A percentile compares a stretch with the other conserved stretches of the same genome.
These are phyloP conservation scores for Synodontis membranacea DNA, from an alignment of 2,113 vertebrate species.

Conservation along the genomic window DNA sequence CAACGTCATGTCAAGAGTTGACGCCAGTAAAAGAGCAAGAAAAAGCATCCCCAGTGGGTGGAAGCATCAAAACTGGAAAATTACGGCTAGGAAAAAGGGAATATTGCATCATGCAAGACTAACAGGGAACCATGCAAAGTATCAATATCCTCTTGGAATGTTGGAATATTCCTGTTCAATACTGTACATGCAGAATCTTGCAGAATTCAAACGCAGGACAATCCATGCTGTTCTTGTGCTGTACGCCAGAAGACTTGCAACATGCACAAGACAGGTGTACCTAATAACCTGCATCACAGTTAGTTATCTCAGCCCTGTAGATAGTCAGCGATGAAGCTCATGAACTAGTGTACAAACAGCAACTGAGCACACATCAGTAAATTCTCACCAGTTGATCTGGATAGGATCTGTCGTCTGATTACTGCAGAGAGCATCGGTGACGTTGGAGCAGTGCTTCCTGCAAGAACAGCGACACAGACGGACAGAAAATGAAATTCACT, in stretches of 20 bases:
- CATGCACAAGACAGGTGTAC: background rate
- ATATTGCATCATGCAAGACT: background rate
- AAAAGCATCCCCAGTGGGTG: background rate
- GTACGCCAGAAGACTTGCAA: background rate
- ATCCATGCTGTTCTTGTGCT: background rate
- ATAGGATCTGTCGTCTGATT: constrained; percentile 48
- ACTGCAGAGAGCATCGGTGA: constrained; percentile 43
- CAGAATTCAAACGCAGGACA: background rate
- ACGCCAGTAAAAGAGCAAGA: background rate
- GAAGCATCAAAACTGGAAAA: background rate
- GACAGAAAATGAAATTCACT: background rate
- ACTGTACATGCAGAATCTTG: background rate
- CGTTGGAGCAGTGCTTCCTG: constrained; percentile 48
- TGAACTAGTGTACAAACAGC: background rate
- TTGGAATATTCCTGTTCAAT: background rate
- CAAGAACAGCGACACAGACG: constrained; percentile 3
- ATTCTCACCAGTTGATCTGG: constrained; percentile 70
- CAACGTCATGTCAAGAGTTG: background rate
- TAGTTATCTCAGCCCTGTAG: background rate
- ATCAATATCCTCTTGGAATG: background rate
- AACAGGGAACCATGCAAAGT: background rate
- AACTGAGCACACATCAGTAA: background rate
- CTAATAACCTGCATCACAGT: background rate
- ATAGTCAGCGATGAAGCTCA: background rate
- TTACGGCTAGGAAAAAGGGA: background rate